Evolutionary conservation across 2,888 invertebrate species (phyloP), one percentile per base, ranked within the genome.

Genomic region (Dicyrtoma fusca): DNA sequence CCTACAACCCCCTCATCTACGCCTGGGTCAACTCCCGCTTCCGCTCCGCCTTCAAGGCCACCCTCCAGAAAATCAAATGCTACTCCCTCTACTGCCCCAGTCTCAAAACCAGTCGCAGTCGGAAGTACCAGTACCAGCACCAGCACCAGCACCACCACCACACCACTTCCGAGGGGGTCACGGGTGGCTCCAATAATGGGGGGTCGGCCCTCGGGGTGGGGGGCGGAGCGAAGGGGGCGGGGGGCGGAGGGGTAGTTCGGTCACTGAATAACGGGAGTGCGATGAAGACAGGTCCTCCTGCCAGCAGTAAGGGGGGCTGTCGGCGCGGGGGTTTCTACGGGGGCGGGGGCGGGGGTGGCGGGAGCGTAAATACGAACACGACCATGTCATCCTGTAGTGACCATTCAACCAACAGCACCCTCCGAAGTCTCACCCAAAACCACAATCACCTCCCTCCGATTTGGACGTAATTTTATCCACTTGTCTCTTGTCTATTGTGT

Each of bases 21-120:
- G 82, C 81, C 73, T 82, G 82, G 81, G 81, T 82, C 81, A 84
- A 84, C 77, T 81, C 78, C 64, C 83, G 84, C 74, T 85, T 85
- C 78, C 82, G 84, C 1, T 21, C 55, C 42, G 68, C 68, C 44
- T 68, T 68, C 57, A 55, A 68, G 25, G 19, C 45, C 8, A 57
- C 68, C 45, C 53, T 68, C n/a, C 14, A 11, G 1, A 66, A 53
- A 55, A 34, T 68, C 44, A 57, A 68, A 14, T 68, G 68, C 23
- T 42, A 26, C 34, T 13, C 47, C 45, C 42, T 34, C 26, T 55
- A n/a, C 42, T 19, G 10, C 21, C 47, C 47, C n/a, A 34, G 61
- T 42, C 61, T 19, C n/a, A n/a, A n/a, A n/a, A n/a, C n/a, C n/a
- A n/a, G n/a, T n/a, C n/a, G n/a, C n/a, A n/a, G n/a, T n/a, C n/a